Base-by-base conservation (phyloP, 2,888 invertebrate species). In the Idaea biselata region DNA sequence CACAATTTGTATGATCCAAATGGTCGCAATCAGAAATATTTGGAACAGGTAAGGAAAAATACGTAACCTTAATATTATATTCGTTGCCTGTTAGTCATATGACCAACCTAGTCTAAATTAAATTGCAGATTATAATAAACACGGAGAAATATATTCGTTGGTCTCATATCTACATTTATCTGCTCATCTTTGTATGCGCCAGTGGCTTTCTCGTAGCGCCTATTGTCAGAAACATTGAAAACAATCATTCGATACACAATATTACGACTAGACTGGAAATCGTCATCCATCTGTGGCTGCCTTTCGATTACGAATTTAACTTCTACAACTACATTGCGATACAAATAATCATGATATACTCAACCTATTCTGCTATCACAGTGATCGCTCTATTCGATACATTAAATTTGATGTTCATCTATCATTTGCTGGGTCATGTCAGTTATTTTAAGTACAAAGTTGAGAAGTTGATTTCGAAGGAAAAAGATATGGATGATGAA, bases 371-470 rank as follows among this genome's bases (percentile, higher is more conserved):
- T 3, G 68, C 67, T 11, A 62, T 71, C 0, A 44, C 59, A 0
- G 58, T 77, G 0, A 59, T 81, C 0, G 60, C 70, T 2, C n/a
- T 73, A 0, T 80, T 74, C 55, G 80, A 81, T 63, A 68, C 72
- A 6, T 62, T 76, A 4, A 78, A 76, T 55, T 74, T 79, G n/a
- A 69, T 74, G 0, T 69, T 78, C 58, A 62, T 82, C 17, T 79
- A 75, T 58, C 78, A 83, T 67, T 59, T 83, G 2, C 76, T 79
- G 44, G 80, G 80, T 0, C 83, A 83, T 60, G 74, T 83, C 16
- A 66, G 77, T 16, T 73, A 80, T 58, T 66, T 82, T 25, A 81
- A 78, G 58, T 56, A 81, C 16, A 71, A 63, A 58, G 16, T 18
- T 54, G 25, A 61, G 8, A 68, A 83, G 8, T 68, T 64, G 60